Conservation (phyloP, 1,140 invertebrate genomes). For the Spodoptera litura region DNA sequence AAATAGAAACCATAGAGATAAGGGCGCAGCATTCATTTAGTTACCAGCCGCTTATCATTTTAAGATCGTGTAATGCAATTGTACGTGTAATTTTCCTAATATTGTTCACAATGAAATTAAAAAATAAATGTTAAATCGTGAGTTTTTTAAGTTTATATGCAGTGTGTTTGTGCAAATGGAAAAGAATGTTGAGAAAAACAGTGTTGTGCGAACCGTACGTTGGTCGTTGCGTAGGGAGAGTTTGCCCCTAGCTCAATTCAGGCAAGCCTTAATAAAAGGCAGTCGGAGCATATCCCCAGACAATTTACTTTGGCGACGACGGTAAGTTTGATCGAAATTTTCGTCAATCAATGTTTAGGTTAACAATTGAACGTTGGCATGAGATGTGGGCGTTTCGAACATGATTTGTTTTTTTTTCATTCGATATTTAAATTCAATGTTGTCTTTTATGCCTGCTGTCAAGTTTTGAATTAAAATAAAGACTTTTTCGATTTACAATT, state of each 20-base stretch:
- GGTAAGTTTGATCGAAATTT: conserved; percentile 61
- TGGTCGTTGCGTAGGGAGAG: conserved; percentile 73
- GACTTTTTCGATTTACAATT: neutral
- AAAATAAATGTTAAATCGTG: conserved; percentile 16
- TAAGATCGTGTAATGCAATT: conserved; percentile 48
- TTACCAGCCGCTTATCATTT: conserved; percentile 43
- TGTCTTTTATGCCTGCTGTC: neutral
- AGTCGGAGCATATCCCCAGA: conserved; percentile 67
- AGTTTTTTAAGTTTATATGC: neutral
- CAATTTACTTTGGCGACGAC: conserved; percentile 62
- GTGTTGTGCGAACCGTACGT: conserved; percentile 47
- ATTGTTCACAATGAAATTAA: neutral
- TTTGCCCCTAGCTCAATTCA: conserved; percentile 69
- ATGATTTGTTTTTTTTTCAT: conserved; percentile 11
- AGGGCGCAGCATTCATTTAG: conserved; percentile 50
- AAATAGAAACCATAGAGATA: conserved; percentile 57
- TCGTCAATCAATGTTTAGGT: neutral
- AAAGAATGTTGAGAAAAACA: conserved; percentile 18
- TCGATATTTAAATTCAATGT: conserved; percentile 22
- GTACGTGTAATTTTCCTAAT: conserved; percentile 23
- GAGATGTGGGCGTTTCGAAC: conserved; percentile 11
- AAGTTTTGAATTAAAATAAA: too few relatives aligned
- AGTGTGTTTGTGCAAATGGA: conserved; percentile 33
- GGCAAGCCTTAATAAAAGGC: conserved; percentile 71
- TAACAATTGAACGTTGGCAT: conserved; percentile 12